These are phyloP conservation scores for Octodon degus DNA, from an alignment of 2,113 vertebrate species.

Conservation along the genomic window DNA sequence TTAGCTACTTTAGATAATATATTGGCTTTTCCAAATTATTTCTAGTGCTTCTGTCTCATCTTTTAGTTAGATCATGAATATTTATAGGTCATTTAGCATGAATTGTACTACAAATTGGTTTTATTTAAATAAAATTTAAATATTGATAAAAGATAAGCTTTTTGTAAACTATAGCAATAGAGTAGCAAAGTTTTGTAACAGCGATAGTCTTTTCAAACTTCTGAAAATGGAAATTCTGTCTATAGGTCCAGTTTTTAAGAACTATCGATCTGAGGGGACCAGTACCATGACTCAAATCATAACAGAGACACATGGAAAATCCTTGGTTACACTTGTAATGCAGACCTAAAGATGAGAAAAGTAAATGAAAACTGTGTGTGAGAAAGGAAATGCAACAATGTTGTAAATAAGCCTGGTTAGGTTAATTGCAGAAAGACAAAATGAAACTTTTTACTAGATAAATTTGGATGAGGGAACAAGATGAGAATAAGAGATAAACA, in stretches of 20 bases:
- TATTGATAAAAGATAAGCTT: neutral
- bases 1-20: neutral
- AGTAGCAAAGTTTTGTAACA: neutral
- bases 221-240: constrained; percentile 43
- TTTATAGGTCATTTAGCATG: neutral
- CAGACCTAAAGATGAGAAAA: neutral
- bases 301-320: neutral
- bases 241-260: constrained; percentile 12
- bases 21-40: constrained; percentile 26
- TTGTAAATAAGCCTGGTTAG: neutral
- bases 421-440: neutral
- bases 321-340: neutral
- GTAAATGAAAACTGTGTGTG: neutral
- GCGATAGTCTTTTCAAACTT: neutral
- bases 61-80: neutral
- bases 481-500: neutral
- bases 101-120: neutral
- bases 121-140: constrained; percentile 19
- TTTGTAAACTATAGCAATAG: neutral
- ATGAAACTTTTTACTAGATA: neutral
- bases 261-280: neutral
- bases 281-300: neutral
- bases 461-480: neutral
- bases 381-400: neutral
- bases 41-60: neutral